These are phyloP conservation scores for Dioctria linearis DNA, from an alignment of 2,888 invertebrate genomes.

Conservation along the genomic window DNA sequence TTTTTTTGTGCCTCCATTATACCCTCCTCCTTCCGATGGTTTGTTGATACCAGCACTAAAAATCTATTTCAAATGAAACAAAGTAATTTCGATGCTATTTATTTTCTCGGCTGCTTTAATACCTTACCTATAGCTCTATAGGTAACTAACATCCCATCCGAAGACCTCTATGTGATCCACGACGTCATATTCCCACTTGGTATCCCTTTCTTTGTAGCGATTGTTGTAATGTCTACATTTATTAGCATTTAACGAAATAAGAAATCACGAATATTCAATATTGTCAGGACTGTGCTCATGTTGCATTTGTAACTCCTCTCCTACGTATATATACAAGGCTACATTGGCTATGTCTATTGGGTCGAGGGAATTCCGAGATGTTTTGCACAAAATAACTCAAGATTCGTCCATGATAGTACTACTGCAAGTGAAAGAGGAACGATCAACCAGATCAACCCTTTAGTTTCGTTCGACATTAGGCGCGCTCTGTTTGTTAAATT, in stretches of 20 bases:
- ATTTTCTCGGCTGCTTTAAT: not conserved
- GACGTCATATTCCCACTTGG: constrained; percentile 47
- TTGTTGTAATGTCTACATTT: constrained; percentile 56
- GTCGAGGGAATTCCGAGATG: not conserved
- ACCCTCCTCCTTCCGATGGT: constrained; percentile 4
- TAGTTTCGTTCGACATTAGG: constrained; percentile 6
- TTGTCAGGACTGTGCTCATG: constrained; percentile 51
- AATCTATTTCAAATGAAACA: constrained; percentile 41
- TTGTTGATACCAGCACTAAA: constrained; percentile 29
- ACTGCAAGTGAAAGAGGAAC: constrained; percentile 14
- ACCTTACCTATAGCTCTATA: not conserved
- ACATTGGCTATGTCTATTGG: too few species aligned
- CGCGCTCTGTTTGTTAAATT: not conserved
- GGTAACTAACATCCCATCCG: not conserved
- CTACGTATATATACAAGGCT: constrained; percentile 10
- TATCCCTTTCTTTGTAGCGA: constrained; percentile 23
- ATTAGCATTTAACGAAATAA: constrained; percentile 56
- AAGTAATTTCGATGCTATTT: constrained; percentile 25
- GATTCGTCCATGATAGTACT: constrained; percentile 9
- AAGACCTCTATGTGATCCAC: constrained; percentile 25
- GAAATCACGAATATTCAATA: constrained; percentile 56
- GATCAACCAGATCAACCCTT: not conserved
- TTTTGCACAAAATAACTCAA: constrained; percentile 56
- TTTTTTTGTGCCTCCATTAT: not conserved
- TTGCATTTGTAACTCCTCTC: constrained; percentile 44